A percentile compares a stretch with the other conserved stretches of the same genome.
phyloP scores from a whole-genome alignment of 2,797 vertebrate species.

The Odontamblyopus lacepedii region DNA sequence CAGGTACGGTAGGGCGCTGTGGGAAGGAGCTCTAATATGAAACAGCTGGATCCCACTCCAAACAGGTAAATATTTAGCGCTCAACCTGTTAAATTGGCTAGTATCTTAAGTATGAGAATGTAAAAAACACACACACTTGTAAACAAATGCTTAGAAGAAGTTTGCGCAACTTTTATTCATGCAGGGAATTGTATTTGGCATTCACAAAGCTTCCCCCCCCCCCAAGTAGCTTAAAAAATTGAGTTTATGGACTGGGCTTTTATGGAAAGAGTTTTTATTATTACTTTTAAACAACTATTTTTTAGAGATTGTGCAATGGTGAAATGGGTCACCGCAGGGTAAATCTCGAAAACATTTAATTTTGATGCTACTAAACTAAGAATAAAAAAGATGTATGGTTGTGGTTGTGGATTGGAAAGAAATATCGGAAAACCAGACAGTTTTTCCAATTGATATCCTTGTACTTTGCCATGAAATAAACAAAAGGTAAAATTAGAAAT shows the following conservation, averaged over 20 bases:
- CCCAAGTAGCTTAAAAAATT: neutral
- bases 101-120: neutral
- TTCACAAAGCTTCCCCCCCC: neutral
- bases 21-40: constrained; percentile 4
- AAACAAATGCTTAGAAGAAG: neutral
- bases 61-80: neutral
- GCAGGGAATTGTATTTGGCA: neutral
- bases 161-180: neutral
- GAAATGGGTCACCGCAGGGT: too few species aligned
- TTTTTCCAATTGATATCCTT: too few species aligned
- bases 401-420: too few species aligned
- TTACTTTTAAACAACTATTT: too few species aligned
- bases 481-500: too few species aligned
- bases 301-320: too few species aligned
- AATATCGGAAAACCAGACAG: too few species aligned
- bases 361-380: too few species aligned
- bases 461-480: too few species aligned
- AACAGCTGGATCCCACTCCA: neutral
- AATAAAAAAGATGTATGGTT: too few species aligned
- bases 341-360: too few species aligned
- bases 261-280: too few species aligned
- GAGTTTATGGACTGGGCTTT: neutral
- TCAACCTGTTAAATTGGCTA: neutral
- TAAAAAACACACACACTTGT: neutral
- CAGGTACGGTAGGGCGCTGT: constrained; percentile 17